Percentiles rank a stretch among this genome's conserved stretches.
phyloP scores from a whole-genome alignment of 2,113 vertebrate genomes.

The Puma concolor region DNA sequence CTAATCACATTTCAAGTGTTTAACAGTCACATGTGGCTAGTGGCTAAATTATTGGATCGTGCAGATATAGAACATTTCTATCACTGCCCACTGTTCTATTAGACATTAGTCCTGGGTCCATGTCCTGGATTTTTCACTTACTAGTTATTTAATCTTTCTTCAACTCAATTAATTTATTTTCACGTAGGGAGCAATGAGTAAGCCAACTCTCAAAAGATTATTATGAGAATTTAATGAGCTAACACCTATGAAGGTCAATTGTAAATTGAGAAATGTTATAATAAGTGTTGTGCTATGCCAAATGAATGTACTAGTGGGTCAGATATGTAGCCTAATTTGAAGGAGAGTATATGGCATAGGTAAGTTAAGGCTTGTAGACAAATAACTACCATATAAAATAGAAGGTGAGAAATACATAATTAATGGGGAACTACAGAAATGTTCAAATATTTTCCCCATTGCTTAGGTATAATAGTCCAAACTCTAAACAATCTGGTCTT shows the following conservation, averaged over 20 bases:
- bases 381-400: background rate
- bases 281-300: background rate
- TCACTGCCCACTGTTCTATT: background rate
- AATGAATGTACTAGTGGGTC: background rate
- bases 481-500: background rate
- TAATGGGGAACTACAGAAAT: background rate
- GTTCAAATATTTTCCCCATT: background rate
- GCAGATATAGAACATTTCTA: background rate
- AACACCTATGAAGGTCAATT: background rate
- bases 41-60: background rate
- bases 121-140: background rate
- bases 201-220: background rate
- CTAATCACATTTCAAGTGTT: background rate
- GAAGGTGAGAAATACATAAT: background rate
- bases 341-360: background rate
- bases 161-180: conserved; percentile 12
- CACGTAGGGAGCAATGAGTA: background rate
- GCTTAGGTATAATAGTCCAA: background rate
- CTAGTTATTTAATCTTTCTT: background rate
- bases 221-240: background rate
- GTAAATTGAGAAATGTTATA: background rate
- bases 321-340: background rate
- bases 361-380: background rate
- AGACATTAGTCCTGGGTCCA: background rate
- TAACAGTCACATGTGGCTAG: background rate